phyloP scores from a whole-genome alignment of 2,113 vertebrate species.

The Chloropsis cyanopogon region DNA sequence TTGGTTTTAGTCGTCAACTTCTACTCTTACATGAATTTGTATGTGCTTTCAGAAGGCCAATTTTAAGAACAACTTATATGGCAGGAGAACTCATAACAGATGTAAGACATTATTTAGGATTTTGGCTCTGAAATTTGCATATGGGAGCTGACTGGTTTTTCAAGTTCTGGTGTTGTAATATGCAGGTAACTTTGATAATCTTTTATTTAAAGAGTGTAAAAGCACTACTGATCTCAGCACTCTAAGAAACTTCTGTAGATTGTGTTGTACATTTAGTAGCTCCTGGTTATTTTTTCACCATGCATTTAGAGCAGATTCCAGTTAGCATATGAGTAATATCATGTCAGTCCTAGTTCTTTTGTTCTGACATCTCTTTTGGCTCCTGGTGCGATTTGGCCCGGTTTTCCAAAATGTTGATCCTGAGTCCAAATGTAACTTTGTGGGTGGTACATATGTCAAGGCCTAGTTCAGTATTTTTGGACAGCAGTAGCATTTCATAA shows the following conservation, averaged over 20 bases:
- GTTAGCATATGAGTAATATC: constrained; percentile 47
- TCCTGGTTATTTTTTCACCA: neutral
- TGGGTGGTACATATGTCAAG: constrained; percentile 55
- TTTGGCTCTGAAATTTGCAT: neutral
- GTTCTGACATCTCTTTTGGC: constrained; percentile 58
- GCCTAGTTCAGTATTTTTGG: constrained; percentile 49
- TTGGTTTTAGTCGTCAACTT: neutral
- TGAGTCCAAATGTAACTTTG: constrained; percentile 57
- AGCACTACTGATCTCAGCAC: neutral
- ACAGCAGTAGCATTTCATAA: constrained; percentile 44
- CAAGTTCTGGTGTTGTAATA: neutral
- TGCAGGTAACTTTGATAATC: neutral
- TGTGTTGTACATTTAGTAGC: neutral
- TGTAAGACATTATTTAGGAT: neutral
- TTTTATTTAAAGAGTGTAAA: neutral
- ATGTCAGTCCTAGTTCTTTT: constrained; percentile 50
- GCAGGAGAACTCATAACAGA: neutral
- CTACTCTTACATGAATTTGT: neutral
- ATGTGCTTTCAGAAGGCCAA: neutral
- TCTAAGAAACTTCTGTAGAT: neutral
- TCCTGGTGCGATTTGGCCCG: neutral
- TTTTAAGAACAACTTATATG: neutral
- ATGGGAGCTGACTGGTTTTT: neutral
- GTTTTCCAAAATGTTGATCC: constrained; percentile 46
- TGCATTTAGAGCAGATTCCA: constrained; percentile 34